phyloP scores from a whole-genome alignment of 1,140 invertebrate species.

The Plutomurus gul region DNA sequence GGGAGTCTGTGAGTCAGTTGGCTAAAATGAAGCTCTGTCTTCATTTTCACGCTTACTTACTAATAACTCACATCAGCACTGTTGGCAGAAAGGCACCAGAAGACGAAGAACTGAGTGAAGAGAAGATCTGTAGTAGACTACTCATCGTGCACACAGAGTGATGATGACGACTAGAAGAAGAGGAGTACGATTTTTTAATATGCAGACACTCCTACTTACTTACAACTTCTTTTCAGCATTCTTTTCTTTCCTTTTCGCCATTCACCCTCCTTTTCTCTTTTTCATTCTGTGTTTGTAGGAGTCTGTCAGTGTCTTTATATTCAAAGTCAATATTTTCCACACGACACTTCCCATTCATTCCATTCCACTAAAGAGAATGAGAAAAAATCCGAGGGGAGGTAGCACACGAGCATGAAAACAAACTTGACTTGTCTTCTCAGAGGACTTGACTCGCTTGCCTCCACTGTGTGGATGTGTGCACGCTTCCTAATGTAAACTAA shows the following conservation, averaged over 20 bases:
- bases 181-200: too few relatives aligned
- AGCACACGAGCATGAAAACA: not conserved
- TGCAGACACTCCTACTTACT: too few relatives aligned
- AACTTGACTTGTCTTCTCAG: too few relatives aligned
- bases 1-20: not conserved
- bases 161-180: too few relatives aligned
- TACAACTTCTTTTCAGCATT: not conserved
- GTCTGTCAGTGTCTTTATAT: not conserved
- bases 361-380: slow-evolving; percentile 23
- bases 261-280: not conserved
- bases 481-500: not conserved
- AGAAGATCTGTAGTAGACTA: too few relatives aligned
- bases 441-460: not conserved
- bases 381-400: slow-evolving; percentile 12
- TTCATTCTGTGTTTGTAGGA: not conserved
- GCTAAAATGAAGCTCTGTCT: not conserved
- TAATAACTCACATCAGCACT: too few relatives aligned
- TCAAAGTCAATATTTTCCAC: slow-evolving; percentile 16
- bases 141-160: too few relatives aligned
- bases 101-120: too few relatives aligned
- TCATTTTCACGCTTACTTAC: not conserved
- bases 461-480: not conserved
- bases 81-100: too few relatives aligned
- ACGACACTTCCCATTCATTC: slow-evolving; percentile 18
- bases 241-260: not conserved